phyloP scores from a whole-genome alignment of 2,888 invertebrate species.

The Ecliptopera silaceata region DNA sequence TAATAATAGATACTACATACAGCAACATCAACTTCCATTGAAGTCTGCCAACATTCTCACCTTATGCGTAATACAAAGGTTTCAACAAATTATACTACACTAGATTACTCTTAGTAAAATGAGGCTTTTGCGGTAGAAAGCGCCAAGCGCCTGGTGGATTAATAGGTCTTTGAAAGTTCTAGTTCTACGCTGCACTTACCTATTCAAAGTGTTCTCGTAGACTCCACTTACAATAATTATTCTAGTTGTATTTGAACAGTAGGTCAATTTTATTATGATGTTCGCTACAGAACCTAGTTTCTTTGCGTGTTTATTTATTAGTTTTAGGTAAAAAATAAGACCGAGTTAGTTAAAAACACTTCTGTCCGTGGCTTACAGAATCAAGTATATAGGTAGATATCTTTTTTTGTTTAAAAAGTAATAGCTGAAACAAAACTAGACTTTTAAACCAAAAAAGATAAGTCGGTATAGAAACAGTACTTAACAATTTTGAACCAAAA shows the following conservation, averaged over 20 bases:
- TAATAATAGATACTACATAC: too few species aligned
- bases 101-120: conserved; percentile 9
- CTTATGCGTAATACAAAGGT: background rate
- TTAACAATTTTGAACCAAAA: too few species aligned
- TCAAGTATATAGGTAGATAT: too few species aligned
- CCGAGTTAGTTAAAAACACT: too few species aligned
- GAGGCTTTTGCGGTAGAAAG: conserved; percentile 19
- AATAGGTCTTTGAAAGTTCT: conserved; percentile 27
- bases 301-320: too few species aligned
- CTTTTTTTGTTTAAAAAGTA: too few species aligned
- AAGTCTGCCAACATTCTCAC: background rate
- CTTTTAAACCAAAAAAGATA: too few species aligned
- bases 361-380: too few species aligned
- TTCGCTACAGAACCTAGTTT: background rate
- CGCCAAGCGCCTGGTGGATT: conserved; percentile 19
- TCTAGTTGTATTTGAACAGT: conserved; percentile 38
- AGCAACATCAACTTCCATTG: too few species aligned
- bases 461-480: too few species aligned
- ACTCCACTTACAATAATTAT: conserved; percentile 48
- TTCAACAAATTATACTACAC: background rate
- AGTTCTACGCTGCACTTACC: conserved; percentile 8
- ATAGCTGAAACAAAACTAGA: too few species aligned
- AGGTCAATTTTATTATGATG: conserved; percentile 40
- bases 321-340: background rate
- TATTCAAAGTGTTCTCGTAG: conserved; percentile 23